Evolutionary conservation across 2,888 invertebrate species (phyloP), one percentile per base, ranked within the genome.

Genomic region (Druceiella hillmani): DNA sequence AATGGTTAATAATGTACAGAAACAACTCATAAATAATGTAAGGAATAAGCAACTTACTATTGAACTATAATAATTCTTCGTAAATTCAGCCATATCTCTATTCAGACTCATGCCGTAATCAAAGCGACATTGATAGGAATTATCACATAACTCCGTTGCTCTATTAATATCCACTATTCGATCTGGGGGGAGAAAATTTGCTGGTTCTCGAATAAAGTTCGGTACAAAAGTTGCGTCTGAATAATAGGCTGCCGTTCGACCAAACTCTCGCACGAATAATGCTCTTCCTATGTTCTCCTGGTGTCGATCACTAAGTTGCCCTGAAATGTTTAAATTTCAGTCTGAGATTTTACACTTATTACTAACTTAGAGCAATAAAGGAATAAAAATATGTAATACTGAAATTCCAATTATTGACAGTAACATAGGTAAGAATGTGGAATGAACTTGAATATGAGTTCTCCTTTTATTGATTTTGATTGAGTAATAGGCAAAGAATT

Each of bases 31-130:
- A n/a, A n/a, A n/a, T n/a, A n/a, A n/a, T n/a, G n/a, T n/a, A n/a
- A n/a, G n/a, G n/a, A n/a, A n/a, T n/a, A 68, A 70, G 9, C 72
- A 70, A 66, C 70, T 66, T 46, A 72, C 71, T 44, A 71, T 63
- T 4, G 72, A 69, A 46, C 86, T 76, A 52, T 87, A 81, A 57
- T 90, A 92, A 55, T 87, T 86, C 57, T 84, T 83, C 1, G 92
- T 88, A 52, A 84, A 88, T 55, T 86, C 85, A 0, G 93, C 93
- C 71, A 90, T 74, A 50, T 91, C 89, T 46, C 85, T 71, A 59
- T 88, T 84, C 2, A 90, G 64, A 0, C 88, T 87, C 76, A 91
- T 81, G 1, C 87, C 83, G 55, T 83, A 94, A 57, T 94, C 94
- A 55, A 83, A 94, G 50, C 81, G 77, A 60, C 94, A 94, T 55